phyloP scores from a whole-genome alignment of 2,113 vertebrate genomes.

The Atherinomorus stipes region DNA sequence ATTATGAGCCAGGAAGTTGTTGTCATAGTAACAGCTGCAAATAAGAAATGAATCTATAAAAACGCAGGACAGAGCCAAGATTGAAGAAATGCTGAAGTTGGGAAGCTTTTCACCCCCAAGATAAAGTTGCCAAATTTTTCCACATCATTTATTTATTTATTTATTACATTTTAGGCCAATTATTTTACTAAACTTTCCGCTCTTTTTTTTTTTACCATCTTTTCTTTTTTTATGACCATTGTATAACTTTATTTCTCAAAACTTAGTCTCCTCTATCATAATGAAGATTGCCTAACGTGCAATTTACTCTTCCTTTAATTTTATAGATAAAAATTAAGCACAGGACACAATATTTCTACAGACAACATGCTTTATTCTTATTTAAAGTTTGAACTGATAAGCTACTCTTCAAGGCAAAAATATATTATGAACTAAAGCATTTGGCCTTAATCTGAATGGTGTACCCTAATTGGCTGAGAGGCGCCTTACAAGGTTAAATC shows the following conservation, averaged over 20 bases:
- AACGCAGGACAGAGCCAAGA: background rate
- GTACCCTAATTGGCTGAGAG: slow-evolving; percentile 26
- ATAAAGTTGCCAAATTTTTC: background rate
- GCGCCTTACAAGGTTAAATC: background rate
- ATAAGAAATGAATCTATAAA: background rate
- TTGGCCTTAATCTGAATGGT: too few relatives aligned
- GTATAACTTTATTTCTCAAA: too few relatives aligned
- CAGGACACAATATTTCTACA: background rate
- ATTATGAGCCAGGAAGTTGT: background rate
- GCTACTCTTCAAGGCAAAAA: background rate
- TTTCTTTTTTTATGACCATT: too few relatives aligned
- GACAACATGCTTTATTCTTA: background rate
- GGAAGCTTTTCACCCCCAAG: background rate
- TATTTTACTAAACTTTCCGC: too few relatives aligned
- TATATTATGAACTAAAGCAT: background rate
- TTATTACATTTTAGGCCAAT: too few relatives aligned
- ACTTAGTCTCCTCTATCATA: too few relatives aligned
- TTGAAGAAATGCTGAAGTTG: background rate
- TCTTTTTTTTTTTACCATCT: too few relatives aligned
- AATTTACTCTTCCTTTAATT: too few relatives aligned
- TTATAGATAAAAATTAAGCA: background rate
- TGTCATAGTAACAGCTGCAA: background rate
- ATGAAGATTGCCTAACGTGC: too few relatives aligned
- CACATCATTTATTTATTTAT: too few relatives aligned
- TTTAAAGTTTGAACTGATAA: too few relatives aligned